Base-by-base conservation (phyloP, 2,113 vertebrate genomes). In the Crocuta crocuta region DNA sequence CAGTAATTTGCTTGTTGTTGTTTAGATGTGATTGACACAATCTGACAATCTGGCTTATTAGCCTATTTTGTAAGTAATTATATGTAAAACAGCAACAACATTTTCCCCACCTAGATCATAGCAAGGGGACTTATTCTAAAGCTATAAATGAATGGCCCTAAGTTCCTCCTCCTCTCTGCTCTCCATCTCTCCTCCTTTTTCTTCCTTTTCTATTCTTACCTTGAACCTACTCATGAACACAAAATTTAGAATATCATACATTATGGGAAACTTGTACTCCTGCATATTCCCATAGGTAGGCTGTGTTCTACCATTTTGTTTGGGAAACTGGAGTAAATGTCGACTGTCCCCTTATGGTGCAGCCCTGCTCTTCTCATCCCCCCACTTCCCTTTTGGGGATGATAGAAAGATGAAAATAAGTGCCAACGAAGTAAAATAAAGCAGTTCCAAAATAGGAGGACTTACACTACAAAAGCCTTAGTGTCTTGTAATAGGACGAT, bases 21-120 rank as follows among this genome's bases (percentile, higher is more conserved):
- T 93, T 98, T 98, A 96, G 93, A 97, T 76, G 61, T 83, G 93
- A 98, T 73, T 98, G 98, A 95, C 94, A 95, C 96, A 97, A 98
- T 95, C 96, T 0, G 23, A 97, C 95, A 98, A 95, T 98, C 78
- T 98, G 92, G 82, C 12, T 98, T 98, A 98, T 98, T 98, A 98
- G 92, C 92, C 91, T 63, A 43, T 76, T 97, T 98, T 96, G 71
- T 97, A 98, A 96, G 94, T 97, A 92, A 93, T 43, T 90, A 11
- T 28, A 48, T 95, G 61, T 92, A 93, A 96, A 98, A 97, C 0
- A 0, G 55, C 96, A 97, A 97, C 85, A 96, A n/a, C 95, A 82
- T 98, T 98, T 98, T 96, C 65, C 93, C 73, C 96, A 95, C 89
- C 48, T 98, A 97, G 97, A 85, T 97, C 26, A 95, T 68, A 95